Evolutionary conservation across 2,888 invertebrate species (phyloP).

Genomic region (Norana najaformis): DNA sequence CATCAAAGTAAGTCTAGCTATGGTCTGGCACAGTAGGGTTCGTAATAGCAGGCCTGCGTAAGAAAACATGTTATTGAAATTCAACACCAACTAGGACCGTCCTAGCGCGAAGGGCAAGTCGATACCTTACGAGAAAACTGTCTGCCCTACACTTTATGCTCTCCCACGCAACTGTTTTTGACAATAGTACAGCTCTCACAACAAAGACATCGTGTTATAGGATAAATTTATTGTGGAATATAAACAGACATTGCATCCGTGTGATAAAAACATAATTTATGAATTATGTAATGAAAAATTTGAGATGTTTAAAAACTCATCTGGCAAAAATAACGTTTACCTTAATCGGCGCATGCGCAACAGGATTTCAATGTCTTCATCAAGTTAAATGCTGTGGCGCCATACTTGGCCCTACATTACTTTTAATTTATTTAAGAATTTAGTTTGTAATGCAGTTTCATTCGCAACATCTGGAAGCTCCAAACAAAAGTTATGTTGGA

Average conservation of each 20-base stretch:
- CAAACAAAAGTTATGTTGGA: not conserved
- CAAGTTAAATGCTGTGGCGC: not conserved
- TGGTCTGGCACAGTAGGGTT: too few species aligned
- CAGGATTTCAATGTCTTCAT: not conserved
- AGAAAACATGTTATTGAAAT: not conserved
- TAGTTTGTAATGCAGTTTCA: not conserved
- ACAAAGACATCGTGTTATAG: not conserved
- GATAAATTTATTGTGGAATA: not conserved
- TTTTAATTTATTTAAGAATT: not conserved
- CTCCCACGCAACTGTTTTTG: not conserved
- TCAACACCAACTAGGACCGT: not conserved
- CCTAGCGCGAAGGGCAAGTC: not conserved
- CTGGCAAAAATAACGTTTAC: not conserved
- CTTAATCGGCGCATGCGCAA: not conserved
- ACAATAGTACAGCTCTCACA: not conserved
- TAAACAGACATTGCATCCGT: not conserved
- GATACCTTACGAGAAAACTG: not conserved
- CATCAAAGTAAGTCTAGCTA: not conserved
- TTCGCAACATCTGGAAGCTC: not conserved
- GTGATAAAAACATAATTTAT: not conserved
- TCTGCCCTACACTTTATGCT: not conserved
- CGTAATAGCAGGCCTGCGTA: not conserved
- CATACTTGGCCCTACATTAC: not conserved
- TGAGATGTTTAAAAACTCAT: slow-evolving; percentile 1
- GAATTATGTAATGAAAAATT: not conserved